These are phyloP conservation scores for Cirrhinus mrigala DNA, from an alignment of 2,797 vertebrate species.

Conservation along the genomic window DNA sequence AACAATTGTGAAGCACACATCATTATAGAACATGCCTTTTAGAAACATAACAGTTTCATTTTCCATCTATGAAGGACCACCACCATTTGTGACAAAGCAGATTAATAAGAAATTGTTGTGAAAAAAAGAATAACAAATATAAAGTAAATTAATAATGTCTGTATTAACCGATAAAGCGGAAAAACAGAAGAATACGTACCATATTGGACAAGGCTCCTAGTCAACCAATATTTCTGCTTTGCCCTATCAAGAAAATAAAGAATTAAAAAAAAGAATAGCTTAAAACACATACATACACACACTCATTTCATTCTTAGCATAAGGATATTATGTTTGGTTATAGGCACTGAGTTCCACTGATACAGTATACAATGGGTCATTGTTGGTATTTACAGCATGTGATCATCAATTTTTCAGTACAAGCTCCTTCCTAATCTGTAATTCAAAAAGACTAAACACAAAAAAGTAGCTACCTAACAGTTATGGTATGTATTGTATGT, in stretches of 20 bases:
- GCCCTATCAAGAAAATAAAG: slow-evolving; percentile 24
- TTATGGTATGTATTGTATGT: no score
- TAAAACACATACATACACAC: background rate
- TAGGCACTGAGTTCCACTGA: no score
- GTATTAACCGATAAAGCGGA: background rate
- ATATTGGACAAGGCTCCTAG: slow-evolving; percentile 35
- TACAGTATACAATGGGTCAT: no score
- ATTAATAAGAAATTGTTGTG: slow-evolving; percentile 5
- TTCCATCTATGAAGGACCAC: slow-evolving; percentile 22
- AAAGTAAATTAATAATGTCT: background rate
- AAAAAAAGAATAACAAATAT: background rate
- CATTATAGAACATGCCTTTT: slow-evolving; percentile 27
- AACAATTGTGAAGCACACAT: slow-evolving; percentile 12
- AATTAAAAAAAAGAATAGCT: background rate
- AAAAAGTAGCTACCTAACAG: no score
- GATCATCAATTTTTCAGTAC: no score
- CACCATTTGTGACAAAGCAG: background rate
- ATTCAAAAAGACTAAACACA: no score
- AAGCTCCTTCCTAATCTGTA: no score
- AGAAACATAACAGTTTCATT: slow-evolving; percentile 13
- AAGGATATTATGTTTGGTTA: no score
- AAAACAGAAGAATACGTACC: slow-evolving; percentile 24
- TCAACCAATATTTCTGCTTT: slow-evolving; percentile 35
- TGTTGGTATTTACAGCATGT: no score
- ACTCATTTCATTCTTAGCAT: background rate